These are phyloP conservation scores for Myotis pilosus DNA, from an alignment of 2,797 vertebrate genomes.

Conservation along the genomic window DNA sequence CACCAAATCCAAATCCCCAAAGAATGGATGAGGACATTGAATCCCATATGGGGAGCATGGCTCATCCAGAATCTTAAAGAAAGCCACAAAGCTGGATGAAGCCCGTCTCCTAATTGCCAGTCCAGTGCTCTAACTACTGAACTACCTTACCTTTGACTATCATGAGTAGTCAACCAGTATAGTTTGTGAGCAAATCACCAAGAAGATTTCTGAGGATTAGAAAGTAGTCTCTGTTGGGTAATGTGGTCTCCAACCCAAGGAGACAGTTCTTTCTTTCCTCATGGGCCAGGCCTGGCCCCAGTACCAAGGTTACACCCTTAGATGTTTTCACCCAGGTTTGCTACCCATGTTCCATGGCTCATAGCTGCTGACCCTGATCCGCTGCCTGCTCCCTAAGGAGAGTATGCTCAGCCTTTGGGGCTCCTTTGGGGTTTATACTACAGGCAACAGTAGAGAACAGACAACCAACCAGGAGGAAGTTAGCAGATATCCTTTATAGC, in stretches of 20 bases:
- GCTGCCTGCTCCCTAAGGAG: not conserved
- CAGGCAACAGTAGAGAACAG: not conserved
- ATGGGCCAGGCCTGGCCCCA: not conserved
- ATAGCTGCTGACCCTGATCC: not conserved
- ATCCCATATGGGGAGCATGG: not conserved
- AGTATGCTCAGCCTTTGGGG: not conserved
- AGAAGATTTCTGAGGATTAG: not conserved
- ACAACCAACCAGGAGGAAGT: not conserved
- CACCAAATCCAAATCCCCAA: not conserved
- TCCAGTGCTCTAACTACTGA: not conserved
- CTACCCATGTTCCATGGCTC: not conserved
- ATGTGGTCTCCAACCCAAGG: not conserved
- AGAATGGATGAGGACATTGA: not conserved
- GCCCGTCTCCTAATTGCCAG: not conserved
- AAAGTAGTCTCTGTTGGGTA: not conserved
- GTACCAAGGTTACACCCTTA: not conserved
- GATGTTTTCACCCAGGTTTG: not conserved
- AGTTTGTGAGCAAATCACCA: not conserved
- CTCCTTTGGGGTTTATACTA: not conserved
- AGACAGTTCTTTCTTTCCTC: not conserved
- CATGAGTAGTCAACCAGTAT: not conserved
- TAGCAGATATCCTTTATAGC: not conserved
- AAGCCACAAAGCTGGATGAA: not conserved
- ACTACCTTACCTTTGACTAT: not conserved
- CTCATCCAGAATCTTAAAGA: not conserved